Base-by-base conservation (phyloP, 2,113 vertebrate genomes). In the Myxocyprinus asiaticus region DNA sequence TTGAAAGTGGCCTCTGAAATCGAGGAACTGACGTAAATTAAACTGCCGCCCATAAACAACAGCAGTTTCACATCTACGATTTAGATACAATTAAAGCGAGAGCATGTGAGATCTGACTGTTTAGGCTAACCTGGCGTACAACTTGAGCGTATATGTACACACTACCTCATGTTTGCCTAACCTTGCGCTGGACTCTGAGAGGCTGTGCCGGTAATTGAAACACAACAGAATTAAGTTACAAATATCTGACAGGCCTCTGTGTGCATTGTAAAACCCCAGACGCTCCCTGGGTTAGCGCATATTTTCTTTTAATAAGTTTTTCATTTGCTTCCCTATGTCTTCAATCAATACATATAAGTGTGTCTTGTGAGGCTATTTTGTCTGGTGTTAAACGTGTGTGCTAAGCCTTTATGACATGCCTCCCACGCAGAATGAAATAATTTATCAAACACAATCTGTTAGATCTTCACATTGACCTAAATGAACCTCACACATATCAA, bases 291-390 rank as follows among this genome's bases (percentile, higher is more conserved):
- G 88, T 90, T 89, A 88, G 83, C 84, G 82, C 82, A 71, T 93
- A 90, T 93, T 93, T 94, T 94, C 87, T 86, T 93, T 94, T 92
- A 86, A 93, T 94, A 91, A 92, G 80, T 91, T 92, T 93, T 90
- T 92, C 88, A 91, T 92, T 92, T 87, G 80, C 78, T 75, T 79
- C 81, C 76, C 78, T 85, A 88, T 87, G 86, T 79, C 80, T 83
- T 80, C 73, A 86, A 85, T 91, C 87, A 90, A 86, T 85, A 84
- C 9, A 51, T 70, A 80, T 81, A 86, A 88, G 56, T 58, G 79
- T 15, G 76, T 44, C 53, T 72, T 71, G 53, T 75, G 73, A 81
- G 43, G 78, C 22, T 81, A 17, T 22, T 63, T 17, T 70, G 45
- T 78, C 17, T 51, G 67, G 43, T 61, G 55, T 22, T 71, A 71